Percentiles rank a stretch among this genome's conserved stretches.
phyloP scores from a whole-genome alignment of 1,140 invertebrate species.

The Drosophila sproati region DNA sequence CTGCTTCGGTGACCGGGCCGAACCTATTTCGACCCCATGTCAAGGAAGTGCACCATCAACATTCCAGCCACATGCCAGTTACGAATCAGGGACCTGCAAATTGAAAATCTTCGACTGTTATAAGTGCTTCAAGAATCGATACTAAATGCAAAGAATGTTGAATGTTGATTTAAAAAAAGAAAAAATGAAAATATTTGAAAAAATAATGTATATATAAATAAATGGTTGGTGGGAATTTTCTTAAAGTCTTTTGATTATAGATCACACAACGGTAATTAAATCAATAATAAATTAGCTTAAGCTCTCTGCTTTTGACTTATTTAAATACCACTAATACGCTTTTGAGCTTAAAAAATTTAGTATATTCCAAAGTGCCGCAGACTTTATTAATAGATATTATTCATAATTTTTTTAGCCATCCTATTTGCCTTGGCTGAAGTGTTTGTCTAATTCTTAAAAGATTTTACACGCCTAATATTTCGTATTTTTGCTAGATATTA shows the following conservation, averaged over 20 bases:
- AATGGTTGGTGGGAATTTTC: too few relatives aligned
- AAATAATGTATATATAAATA: too few relatives aligned
- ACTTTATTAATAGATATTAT: constrained; percentile 58
- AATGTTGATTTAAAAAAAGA: background rate
- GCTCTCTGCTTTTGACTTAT: background rate
- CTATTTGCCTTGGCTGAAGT: constrained; percentile 49
- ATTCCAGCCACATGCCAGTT: constrained; percentile 44
- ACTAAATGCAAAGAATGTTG: background rate
- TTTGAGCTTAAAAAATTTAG: background rate
- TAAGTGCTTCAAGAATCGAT: background rate
- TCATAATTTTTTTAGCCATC: constrained; percentile 55
- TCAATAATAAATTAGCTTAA: too few relatives aligned
- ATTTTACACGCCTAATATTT: constrained; percentile 32
- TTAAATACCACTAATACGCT: background rate
- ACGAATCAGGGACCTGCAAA: constrained; percentile 4
- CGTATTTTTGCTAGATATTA: constrained; percentile 6
- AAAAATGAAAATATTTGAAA: too few relatives aligned
- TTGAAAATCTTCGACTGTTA: constrained; percentile 9
- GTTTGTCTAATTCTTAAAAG: constrained; percentile 62
- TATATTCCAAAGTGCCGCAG: background rate
- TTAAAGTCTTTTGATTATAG: too few relatives aligned
- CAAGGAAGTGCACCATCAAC: constrained; percentile 12
- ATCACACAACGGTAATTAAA: too few relatives aligned
- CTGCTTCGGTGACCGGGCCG: constrained; percentile 50
- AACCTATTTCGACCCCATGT: constrained; percentile 52